A percentile compares a stretch with the other conserved stretches of the same genome.
phyloP scores from a whole-genome alignment of 2,797 vertebrate genomes.

The Tangara arthus region DNA sequence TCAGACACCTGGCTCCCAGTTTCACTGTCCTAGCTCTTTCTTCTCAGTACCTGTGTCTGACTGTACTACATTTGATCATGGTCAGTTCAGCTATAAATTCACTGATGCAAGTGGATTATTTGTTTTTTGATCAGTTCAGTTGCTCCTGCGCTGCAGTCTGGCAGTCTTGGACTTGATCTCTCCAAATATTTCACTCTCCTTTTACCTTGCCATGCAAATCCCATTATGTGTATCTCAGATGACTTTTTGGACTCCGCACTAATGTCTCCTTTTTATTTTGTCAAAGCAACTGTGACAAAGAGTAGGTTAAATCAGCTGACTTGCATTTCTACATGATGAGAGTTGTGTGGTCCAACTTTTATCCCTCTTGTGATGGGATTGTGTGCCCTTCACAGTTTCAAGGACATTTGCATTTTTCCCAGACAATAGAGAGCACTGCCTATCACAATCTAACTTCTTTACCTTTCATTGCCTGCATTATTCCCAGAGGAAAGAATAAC shows the following conservation, averaged over 20 bases:
- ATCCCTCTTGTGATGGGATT: not conserved
- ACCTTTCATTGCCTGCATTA: not conserved
- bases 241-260: not conserved
- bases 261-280: not conserved
- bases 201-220: not conserved
- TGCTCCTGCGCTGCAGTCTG: not conserved
- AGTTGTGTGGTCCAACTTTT: not conserved
- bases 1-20: too few species aligned
- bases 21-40: not conserved
- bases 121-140: not conserved
- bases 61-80: not conserved
- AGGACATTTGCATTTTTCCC: not conserved
- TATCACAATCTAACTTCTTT: not conserved
- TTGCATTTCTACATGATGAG: not conserved
- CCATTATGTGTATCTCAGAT: not conserved
- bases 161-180: not conserved
- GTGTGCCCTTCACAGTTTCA: not conserved
- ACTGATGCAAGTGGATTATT: not conserved
- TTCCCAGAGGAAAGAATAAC: not conserved
- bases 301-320: not conserved
- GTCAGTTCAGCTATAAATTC: not conserved
- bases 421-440: not conserved
- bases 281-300: not conserved
- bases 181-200: not conserved
- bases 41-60: not conserved